These are phyloP conservation scores for Thaleichthys pacificus DNA, from an alignment of 2,797 vertebrate species.

Conservation along the genomic window DNA sequence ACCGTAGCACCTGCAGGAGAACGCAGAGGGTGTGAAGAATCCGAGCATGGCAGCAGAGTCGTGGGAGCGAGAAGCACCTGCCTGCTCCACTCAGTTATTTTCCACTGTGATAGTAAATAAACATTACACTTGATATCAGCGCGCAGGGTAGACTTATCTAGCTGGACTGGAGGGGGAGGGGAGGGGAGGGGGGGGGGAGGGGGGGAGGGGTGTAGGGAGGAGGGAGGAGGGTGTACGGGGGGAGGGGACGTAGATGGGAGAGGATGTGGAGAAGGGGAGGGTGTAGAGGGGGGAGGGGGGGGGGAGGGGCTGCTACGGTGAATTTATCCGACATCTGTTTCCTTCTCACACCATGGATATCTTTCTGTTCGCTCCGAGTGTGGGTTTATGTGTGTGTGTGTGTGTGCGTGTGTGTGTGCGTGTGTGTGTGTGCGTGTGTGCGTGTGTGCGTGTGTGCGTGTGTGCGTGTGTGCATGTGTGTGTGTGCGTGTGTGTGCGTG, in stretches of 20 bases:
- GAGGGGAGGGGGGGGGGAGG: not conserved
- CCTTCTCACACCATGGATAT: conserved; percentile 43
- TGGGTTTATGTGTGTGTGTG: conserved; percentile 15
- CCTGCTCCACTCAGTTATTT: conserved; percentile 51
- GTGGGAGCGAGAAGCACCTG: conserved; percentile 41
- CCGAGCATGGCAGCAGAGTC: conserved; percentile 31
- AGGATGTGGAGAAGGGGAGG: not conserved
- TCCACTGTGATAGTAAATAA: conserved; percentile 53
- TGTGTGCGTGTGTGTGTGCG: conserved; percentile 29
- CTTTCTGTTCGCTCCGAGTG: conserved; percentile 28
- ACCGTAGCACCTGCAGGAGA: conserved; percentile 41
- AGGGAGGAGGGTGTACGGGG: not conserved
- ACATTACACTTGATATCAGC: conserved; percentile 41
- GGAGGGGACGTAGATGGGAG: not conserved
- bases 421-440: conserved; percentile 42
- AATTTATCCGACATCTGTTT: conserved; percentile 51
- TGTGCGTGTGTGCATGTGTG: conserved; percentile 20
- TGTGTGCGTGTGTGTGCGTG: conserved; percentile 23
- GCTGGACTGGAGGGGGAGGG: not conserved
- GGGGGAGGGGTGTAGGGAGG: not conserved
- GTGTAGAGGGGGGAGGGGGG: conserved; percentile 16
- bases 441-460: conserved; percentile 47
- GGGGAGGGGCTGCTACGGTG: conserved; percentile 22
- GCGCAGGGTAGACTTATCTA: conserved; percentile 19
- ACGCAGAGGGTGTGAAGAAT: conserved; percentile 38